Evolutionary conservation across 2,113 vertebrate genomes (phyloP).

Genomic region (Rana temporaria): DNA sequence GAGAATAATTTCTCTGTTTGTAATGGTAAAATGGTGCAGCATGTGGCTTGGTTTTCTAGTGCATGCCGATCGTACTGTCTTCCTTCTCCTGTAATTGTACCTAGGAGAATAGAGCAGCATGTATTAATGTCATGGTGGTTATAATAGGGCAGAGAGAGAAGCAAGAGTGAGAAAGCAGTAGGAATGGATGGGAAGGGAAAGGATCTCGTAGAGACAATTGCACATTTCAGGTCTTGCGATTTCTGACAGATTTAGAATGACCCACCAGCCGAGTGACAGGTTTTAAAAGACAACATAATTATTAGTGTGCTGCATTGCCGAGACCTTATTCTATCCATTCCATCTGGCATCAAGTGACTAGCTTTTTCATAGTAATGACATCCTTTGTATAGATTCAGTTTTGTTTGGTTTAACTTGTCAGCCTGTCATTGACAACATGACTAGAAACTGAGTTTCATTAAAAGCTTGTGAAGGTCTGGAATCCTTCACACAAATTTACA

Average conservation of each 20-base stretch:
- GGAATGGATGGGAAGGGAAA: slow-evolving; percentile 22
- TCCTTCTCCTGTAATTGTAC: slow-evolving; percentile 78
- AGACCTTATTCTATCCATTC: slow-evolving; percentile 2
- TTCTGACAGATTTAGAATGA: slow-evolving; percentile 55
- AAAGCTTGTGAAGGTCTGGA: too few species aligned
- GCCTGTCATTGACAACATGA: neutral
- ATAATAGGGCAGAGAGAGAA: slow-evolving; percentile 64
- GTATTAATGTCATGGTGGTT: slow-evolving; percentile 68
- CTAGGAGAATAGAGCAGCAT: slow-evolving; percentile 70
- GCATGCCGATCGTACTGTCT: slow-evolving; percentile 72
- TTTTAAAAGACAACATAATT: slow-evolving; percentile 68
- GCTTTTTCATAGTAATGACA: slow-evolving; percentile 16
- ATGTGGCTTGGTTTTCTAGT: slow-evolving; percentile 42
- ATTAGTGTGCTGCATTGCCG: slow-evolving; percentile 50
- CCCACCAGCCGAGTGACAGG: slow-evolving; percentile 60
- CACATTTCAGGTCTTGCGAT: slow-evolving; percentile 43
- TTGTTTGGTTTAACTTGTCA: slow-evolving; percentile 34
- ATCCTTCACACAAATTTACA: too few species aligned
- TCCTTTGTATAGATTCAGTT: slow-evolving; percentile 5
- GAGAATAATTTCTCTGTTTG: neutral
- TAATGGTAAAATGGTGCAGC: neutral
- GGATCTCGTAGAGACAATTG: slow-evolving; percentile 37
- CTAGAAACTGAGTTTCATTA: neutral
- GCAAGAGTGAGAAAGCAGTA: slow-evolving; percentile 29
- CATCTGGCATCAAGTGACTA: neutral